Evolutionary conservation across 2,113 vertebrate genomes (phyloP), one percentile per base, ranked within the genome.

Genomic region (Laterallus jamaicensis): DNA sequence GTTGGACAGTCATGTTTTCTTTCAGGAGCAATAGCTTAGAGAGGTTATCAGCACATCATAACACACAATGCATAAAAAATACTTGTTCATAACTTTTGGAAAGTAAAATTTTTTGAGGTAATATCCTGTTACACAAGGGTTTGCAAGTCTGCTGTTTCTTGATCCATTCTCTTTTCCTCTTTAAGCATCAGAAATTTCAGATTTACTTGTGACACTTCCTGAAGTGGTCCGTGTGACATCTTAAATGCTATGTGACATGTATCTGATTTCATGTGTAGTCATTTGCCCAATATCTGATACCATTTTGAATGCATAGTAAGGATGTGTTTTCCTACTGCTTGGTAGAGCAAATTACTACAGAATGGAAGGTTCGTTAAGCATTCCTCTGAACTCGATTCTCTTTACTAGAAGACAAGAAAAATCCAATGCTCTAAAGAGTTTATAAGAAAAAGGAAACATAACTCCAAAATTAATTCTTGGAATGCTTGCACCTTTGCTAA

Each of bases 11-110:
- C 2, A 1, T 10, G 11, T 63, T 59, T 55, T 77, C 19, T 63
- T 86, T 70, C 32, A 58, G 10, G 26, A 70, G 42, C 35, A 52
- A 10, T 28, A 6, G 32, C n/a, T 88, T 55, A 35, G 32, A 71
- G 31, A 71, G 31, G n/a, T 67, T 59, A 54, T 83, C 39, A 59
- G 28, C n/a, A n/a, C n/a, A n/a, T n/a, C n/a, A n/a, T n/a, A 66
- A 20, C 3, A 22, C 0, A 6, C 0, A 0, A 17, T 18, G 17
- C 12, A 32, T 67, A 60, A 67, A 15, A 64, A 39, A 56, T 6
- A 4, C 7, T n/a, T 42, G 35, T 59, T 86, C 21, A 11, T 20
- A 86, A 32, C 19, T 70, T 83, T 63, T 58, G 68, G 58, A 49
- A 42, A 67, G 11, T 11, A 15, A 15, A 22, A 7, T 24, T 16